Conservation (phyloP, 2,888 invertebrate genomes). For the Plagodis pulveraria region DNA sequence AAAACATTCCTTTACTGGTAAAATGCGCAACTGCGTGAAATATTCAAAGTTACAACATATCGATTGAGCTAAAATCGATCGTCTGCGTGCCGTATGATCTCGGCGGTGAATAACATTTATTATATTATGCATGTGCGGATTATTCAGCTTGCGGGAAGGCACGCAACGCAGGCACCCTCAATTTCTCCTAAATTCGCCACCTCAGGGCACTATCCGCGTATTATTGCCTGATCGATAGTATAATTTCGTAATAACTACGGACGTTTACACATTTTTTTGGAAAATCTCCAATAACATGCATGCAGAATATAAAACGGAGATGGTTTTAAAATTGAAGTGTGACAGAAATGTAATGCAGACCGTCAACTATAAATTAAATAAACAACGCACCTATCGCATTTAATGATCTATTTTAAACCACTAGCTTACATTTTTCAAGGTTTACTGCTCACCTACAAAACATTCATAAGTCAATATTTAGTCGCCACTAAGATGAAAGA, state of each 20-base stretch:
- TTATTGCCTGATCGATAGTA: constrained; percentile 80
- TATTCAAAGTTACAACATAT: constrained; percentile 18
- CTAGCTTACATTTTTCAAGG: constrained; percentile 29
- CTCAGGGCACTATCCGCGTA: constrained; percentile 71
- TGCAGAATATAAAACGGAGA: constrained; percentile 28
- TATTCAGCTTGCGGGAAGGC: constrained; percentile 65
- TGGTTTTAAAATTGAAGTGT: constrained; percentile 17
- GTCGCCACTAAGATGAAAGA: neutral
- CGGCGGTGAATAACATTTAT: constrained; percentile 60
- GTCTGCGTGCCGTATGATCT: constrained; percentile 72
- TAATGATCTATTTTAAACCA: constrained; percentile 29
- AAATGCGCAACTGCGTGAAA: constrained; percentile 11
- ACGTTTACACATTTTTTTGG: constrained; percentile 59
- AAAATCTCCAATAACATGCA: constrained; percentile 44
- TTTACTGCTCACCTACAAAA: constrained; percentile 25
- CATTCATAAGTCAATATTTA: constrained; percentile 20
- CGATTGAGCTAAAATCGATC: constrained; percentile 30
- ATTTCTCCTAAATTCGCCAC: constrained; percentile 81
- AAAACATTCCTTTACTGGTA: neutral
- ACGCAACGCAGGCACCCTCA: constrained; percentile 75
- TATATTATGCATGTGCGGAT: constrained; percentile 71
- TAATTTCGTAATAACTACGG: constrained; percentile 76
- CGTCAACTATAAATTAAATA: constrained; percentile 13
- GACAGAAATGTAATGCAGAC: constrained; percentile 12
- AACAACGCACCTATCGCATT: constrained; percentile 18